These are phyloP conservation scores for Arremon brunneinucha DNA, from an alignment of 2,797 vertebrate species.

Conservation along the genomic window DNA sequence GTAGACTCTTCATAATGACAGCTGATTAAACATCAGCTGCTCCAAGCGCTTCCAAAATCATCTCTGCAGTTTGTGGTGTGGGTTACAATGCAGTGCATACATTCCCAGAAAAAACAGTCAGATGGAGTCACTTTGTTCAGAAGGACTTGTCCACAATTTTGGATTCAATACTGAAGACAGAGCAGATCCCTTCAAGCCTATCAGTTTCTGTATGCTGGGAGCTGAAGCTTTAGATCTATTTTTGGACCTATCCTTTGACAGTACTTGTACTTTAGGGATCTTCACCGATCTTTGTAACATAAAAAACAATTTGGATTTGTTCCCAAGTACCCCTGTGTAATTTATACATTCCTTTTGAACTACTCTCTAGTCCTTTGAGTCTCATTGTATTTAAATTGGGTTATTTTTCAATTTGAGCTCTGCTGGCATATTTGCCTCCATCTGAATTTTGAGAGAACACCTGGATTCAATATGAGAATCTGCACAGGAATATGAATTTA, in stretches of 20 bases:
- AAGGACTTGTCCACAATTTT: not conserved
- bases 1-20: not conserved
- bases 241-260: not conserved
- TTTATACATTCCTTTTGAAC: not conserved
- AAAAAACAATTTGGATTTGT: not conserved
- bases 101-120: not conserved
- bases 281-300: not conserved
- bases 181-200: not conserved
- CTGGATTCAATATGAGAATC: conserved; percentile 23
- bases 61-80: not conserved
- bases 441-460: not conserved
- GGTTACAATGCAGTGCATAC: not conserved
- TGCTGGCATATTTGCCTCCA: not conserved
- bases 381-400: not conserved
- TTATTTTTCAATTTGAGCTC: not conserved
- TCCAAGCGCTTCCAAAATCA: not conserved
- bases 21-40: not conserved
- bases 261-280: not conserved
- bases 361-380: not conserved
- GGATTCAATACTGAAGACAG: not conserved
- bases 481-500: not conserved
- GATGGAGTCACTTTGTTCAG: not conserved
- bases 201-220: not conserved
- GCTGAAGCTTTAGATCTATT: not conserved
- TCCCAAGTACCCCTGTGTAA: not conserved